These are phyloP conservation scores for Rana temporaria DNA, from an alignment of 2,113 vertebrate species.

Conservation along the genomic window DNA sequence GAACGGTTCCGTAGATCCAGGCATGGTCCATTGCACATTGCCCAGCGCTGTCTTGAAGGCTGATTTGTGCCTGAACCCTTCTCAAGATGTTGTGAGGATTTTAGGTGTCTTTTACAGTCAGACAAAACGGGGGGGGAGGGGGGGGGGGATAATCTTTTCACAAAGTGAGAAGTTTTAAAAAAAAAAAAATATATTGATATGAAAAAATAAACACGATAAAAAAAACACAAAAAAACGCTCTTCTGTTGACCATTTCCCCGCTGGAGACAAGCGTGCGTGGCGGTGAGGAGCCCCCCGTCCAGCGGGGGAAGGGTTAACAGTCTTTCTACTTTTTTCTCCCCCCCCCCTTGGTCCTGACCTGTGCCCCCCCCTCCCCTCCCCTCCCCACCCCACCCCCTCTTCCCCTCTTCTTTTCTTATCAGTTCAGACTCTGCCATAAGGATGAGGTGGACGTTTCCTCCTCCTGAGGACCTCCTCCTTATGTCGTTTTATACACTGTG, in stretches of 20 bases:
- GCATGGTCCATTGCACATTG: slow-evolving; percentile 48
- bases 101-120: slow-evolving; percentile 60
- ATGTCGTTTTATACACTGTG: slow-evolving; percentile 83
- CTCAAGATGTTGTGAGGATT: slow-evolving; percentile 63
- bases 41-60: slow-evolving; percentile 59
- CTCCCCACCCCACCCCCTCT: background rate
- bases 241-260: slow-evolving; percentile 47
- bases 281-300: slow-evolving; percentile 16
- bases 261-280: slow-evolving; percentile 29
- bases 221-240: slow-evolving; percentile 58
- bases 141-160: slow-evolving; percentile 61
- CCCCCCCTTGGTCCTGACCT: slow-evolving; percentile 60
- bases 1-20: slow-evolving; percentile 19
- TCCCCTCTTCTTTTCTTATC: slow-evolving; percentile 9
- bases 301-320: slow-evolving; percentile 50
- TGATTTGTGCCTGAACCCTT: slow-evolving; percentile 68
- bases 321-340: slow-evolving; percentile 62
- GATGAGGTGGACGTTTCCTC: slow-evolving; percentile 73
- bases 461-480: slow-evolving; percentile 74
- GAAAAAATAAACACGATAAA: slow-evolving; percentile 54
- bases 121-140: slow-evolving; percentile 47
- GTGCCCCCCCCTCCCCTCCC: slow-evolving; percentile 44
- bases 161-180: slow-evolving; percentile 60
- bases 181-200: slow-evolving; percentile 52
- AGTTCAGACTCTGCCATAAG: slow-evolving; percentile 66